Evolutionary conservation across 1,140 invertebrate genomes (phyloP), one percentile per base, ranked within the genome.

Genomic region (Pectinophora gossypiella): DNA sequence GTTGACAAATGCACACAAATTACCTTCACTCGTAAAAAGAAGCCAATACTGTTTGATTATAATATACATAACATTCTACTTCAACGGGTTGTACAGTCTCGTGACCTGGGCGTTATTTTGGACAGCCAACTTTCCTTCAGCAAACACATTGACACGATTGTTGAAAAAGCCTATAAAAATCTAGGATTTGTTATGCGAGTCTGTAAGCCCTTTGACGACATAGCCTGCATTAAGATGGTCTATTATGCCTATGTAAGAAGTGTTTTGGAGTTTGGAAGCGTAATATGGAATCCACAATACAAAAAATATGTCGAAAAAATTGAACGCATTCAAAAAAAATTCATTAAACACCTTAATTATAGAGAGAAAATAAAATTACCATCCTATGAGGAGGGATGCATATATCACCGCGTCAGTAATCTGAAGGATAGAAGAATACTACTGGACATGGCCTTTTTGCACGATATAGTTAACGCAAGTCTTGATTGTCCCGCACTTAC

Each of bases 251-350:
- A 38, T 6, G 51, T 50, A n/a, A 18, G 56, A 6, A 50, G 47
- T 40, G 40, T 48, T 16, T 19, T 58, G 10, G 56, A 59, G 13
- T 59, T 54, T 21, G 19, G 18, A 7, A 46, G 47, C 10, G 21
- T 49, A 3, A 42, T 54, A 10, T 56, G 51, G 56, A 38, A 21
- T 23, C 56, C 56, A 9, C 23, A 22, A n/a, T 53, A 54, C n/a
- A 9, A 15, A 16, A 23, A 16, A 38, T 48, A 56, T 20, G 35
- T 27, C 19, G 36, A 40, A 5, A 32, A 35, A 5, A 48, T 54
- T 42, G 35, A 54, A 48, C 21, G 19, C 5, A 19, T 44, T 15
- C 42, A 44, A 19, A 40, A 40, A 40, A 15, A 7, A 3, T 18
- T 40, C 22, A 9, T 52, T 5, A 52, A 52, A 21, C 4, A 5